Percentiles rank a stretch among this genome's conserved stretches.
phyloP scores from a whole-genome alignment of 2,888 invertebrate genomes.

The Drosophila cognata region DNA sequence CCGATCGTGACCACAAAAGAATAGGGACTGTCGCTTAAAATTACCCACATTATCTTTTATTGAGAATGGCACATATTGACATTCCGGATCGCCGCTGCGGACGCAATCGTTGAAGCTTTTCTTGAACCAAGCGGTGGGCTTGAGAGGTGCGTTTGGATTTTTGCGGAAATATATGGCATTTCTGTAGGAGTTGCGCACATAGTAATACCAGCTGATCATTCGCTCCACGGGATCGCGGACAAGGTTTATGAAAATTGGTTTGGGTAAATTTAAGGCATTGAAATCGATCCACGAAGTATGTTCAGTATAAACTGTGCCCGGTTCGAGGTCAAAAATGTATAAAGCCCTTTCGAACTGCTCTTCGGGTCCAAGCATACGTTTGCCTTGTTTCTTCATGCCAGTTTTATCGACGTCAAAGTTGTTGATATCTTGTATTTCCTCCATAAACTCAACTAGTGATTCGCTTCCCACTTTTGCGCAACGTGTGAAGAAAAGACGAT shows the following conservation, averaged over 20 bases:
- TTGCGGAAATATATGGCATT: conserved; percentile 91
- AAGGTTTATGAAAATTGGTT: conserved; percentile 94
- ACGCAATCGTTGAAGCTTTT: conserved; percentile 94
- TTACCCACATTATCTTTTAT: conserved; percentile 92
- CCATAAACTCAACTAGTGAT: conserved; percentile 90
- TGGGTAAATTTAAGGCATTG: conserved; percentile 90
- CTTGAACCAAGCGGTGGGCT: conserved; percentile 81
- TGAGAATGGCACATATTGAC: conserved; percentile 91
- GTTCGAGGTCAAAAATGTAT: conserved; percentile 88
- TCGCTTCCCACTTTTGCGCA: conserved; percentile 97
- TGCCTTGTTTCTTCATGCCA: conserved; percentile 70
- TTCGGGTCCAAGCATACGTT: conserved; percentile 86
- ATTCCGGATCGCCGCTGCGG: conserved; percentile 91
- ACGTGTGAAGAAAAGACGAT: conserved; percentile 94
- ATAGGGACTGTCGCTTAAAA: conserved; percentile 92
- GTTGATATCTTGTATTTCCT: conserved; percentile 61
- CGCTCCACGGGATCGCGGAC: conserved; percentile 95
- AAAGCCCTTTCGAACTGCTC: conserved; percentile 90
- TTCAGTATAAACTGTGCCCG: conserved; percentile 93
- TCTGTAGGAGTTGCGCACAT: conserved; percentile 90
- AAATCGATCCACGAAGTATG: conserved; percentile 96
- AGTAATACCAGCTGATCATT: conserved; percentile 96
- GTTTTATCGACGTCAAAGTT: conserved; percentile 87
- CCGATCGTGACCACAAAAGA: conserved; percentile 94
- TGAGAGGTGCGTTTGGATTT: conserved; percentile 89